Evolutionary conservation across 1,140 invertebrate species (phyloP).

Genomic region (Harpegnathos saltator): DNA sequence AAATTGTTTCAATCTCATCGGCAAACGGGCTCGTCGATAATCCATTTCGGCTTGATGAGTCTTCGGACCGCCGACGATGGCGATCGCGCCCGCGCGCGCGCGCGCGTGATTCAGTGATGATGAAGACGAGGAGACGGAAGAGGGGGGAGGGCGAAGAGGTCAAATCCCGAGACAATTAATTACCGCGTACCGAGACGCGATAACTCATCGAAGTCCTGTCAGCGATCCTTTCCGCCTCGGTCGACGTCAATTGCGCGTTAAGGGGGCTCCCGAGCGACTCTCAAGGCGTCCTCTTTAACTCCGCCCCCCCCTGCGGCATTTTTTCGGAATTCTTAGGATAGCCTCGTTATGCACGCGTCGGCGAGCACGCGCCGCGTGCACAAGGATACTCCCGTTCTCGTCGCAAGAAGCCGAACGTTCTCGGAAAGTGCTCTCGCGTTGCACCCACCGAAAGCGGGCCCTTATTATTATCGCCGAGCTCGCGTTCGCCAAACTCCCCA

Average conservation of each 20-base stretch:
- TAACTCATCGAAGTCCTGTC: slow-evolving; percentile 69
- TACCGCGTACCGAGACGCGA: slow-evolving; percentile 52
- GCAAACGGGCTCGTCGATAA: slow-evolving; percentile 7
- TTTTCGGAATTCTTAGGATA: slow-evolving; percentile 65
- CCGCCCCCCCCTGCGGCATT: neutral
- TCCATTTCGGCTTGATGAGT: neutral
- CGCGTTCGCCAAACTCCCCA: slow-evolving; percentile 6
- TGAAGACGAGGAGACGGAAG: neutral
- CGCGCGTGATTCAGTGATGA: no score
- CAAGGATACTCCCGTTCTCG: slow-evolving; percentile 4
- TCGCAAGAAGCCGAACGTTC: slow-evolving; percentile 51
- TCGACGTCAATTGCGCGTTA: slow-evolving; percentile 71
- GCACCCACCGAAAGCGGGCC: slow-evolving; percentile 13
- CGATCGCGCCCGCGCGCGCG: neutral
- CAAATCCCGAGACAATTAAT: slow-evolving; percentile 61
- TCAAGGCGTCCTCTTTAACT: slow-evolving; percentile 3
- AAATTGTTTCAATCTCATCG: slow-evolving; percentile 39
- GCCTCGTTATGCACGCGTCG: slow-evolving; percentile 69
- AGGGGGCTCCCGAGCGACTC: slow-evolving; percentile 31
- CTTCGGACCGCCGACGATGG: slow-evolving; percentile 19
- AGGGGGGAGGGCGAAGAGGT: slow-evolving; percentile 8
- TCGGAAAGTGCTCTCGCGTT: slow-evolving; percentile 31
- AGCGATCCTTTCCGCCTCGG: slow-evolving; percentile 69
- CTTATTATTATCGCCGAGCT: slow-evolving; percentile 38
- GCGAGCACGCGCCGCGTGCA: slow-evolving; percentile 22